Conservation (phyloP, 2,888 invertebrate species). For the Brenthis daphne region DNA sequence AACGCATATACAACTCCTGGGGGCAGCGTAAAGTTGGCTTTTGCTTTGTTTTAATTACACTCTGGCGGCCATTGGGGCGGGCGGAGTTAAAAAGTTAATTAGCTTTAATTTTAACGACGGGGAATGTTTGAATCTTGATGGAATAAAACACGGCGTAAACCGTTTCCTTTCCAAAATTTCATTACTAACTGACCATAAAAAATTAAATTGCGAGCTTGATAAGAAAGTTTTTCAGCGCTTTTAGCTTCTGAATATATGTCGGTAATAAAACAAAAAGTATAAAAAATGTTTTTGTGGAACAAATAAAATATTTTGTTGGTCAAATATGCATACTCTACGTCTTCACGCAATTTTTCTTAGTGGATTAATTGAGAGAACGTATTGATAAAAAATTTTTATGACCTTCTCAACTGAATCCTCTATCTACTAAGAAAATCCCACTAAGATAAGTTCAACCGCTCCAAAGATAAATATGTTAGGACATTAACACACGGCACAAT, state of each 20-base stretch:
- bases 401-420: too few relatives aligned
- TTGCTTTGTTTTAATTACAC: conserved; percentile 75
- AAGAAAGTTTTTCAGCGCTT: conserved; percentile 12
- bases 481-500: too few relatives aligned
- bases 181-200: conserved; percentile 33
- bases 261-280: background rate
- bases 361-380: too few relatives aligned
- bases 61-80: conserved; percentile 52
- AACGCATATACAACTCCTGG: conserved; percentile 57
- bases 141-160: conserved; percentile 46
- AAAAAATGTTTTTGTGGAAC: too few relatives aligned
- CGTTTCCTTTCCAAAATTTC: conserved; percentile 30
- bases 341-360: too few relatives aligned
- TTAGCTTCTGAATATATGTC: too few relatives aligned
- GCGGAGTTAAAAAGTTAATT: conserved; percentile 73
- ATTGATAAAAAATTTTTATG: too few relatives aligned
- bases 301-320: too few relatives aligned
- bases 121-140: conserved; percentile 54
- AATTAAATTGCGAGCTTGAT: conserved; percentile 23
- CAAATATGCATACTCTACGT: too few relatives aligned
- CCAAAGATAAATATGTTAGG: too few relatives aligned
- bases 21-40: conserved; percentile 69
- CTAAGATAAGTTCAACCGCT: too few relatives aligned
- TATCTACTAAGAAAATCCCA: too few relatives aligned
- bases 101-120: conserved; percentile 70